A percentile compares a stretch with the other conserved stretches of the same genome.
Conservation (phyloP, 2,888 invertebrate species). For the Melipona bicolor region DNA sequence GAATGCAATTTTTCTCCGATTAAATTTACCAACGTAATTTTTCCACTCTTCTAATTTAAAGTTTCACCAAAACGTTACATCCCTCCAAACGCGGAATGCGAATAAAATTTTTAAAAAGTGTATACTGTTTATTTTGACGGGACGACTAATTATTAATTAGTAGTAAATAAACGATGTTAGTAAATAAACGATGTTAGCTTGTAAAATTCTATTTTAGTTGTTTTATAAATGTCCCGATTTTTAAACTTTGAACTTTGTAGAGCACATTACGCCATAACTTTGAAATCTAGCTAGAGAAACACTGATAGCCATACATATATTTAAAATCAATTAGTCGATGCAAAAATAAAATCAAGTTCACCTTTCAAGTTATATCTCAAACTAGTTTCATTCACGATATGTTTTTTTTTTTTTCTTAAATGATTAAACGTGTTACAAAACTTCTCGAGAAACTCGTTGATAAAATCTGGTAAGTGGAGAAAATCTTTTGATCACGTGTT, state of each 20-base stretch:
- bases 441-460: constrained; percentile 1
- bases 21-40: neutral
- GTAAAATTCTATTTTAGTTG: neutral
- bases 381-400: constrained; percentile 19
- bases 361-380: constrained; percentile 7
- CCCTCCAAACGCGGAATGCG: neutral
- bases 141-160: neutral
- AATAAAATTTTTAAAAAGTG: neutral
- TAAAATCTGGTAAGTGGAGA: neutral
- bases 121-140: neutral
- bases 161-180: neutral
- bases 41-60: neutral
- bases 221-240: neutral
- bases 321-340: neutral
- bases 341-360: constrained; percentile 7
- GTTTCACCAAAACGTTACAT: neutral
- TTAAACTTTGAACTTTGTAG: neutral
- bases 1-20: neutral
- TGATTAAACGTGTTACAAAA: neutral
- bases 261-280: neutral
- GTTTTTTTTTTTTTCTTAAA: neutral
- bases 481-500: neutral
- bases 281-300: neutral
- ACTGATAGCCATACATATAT: neutral
- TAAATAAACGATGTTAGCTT: neutral